Evolutionary conservation across 2,888 invertebrate species (phyloP), one percentile per base, ranked within the genome.

Genomic region (Aphidius colemani): DNA sequence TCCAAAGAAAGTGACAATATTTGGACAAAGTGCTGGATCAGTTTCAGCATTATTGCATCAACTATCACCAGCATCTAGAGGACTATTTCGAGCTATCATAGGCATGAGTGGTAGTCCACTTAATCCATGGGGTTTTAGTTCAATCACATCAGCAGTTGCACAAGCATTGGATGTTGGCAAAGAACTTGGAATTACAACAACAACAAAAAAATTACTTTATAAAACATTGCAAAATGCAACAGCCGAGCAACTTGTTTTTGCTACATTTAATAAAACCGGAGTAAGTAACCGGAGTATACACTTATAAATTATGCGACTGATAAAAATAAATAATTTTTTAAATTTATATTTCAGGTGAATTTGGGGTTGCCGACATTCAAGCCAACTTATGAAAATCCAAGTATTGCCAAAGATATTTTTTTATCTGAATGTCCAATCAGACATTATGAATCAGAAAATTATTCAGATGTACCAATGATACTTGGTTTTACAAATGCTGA

Each of bases 11-110:
- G 84, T 87, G 0, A 85, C 86, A 6, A 78, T 87, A 66, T 85
- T 86, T 71, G 86, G 86, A 10, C 74, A 86, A 4, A 86, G 86
- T 72, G 86, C 86, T 45, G 86, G 86, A 4, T 85, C 81, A 2
- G 82, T 53, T 18, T 56, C 66, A 7, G 71, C 72, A 1, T 72
- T 72, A 57, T 65, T 67, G 46, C 75, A 74, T 43, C 51, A 67
- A 1, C 18, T 74, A 1, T 72, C 74, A 1, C 55, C 71, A 1
- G 69, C 67, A 62, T 48, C 48, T 13, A 8, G 7, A 48, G 48
- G 48, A 7, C 10, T 48, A 11, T 48, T 11, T 13, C 4, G 7
- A 7, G 8, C 13, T 3, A 13, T 13, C 3, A 48, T 48, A 2
- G 11, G 13, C 11, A 48, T 48, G 48, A 48, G 48, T 48, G 48